Evolutionary conservation across 2,113 vertebrate species (phyloP).

Genomic region (Myiopsitta monachus): DNA sequence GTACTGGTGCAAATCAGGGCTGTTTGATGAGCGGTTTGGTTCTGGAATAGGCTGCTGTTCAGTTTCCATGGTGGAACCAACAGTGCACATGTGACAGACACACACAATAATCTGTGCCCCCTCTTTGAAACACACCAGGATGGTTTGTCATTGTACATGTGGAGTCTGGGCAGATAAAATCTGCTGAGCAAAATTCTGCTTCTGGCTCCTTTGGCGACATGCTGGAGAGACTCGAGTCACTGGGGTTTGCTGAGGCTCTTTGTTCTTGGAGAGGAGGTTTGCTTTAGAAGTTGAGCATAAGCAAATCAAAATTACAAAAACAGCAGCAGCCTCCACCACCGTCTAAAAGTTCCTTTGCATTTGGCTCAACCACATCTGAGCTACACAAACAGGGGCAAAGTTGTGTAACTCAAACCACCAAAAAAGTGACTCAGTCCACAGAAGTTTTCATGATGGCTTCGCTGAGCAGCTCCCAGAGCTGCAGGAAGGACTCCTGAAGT

Average conservation of each 20-base stretch:
- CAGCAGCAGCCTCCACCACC: neutral
- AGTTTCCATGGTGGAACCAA: neutral
- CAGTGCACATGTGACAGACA: neutral
- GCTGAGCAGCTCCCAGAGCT: neutral
- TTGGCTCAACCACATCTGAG: neutral
- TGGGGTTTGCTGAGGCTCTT: neutral
- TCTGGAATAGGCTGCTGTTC: neutral
- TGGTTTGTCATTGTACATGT: neutral
- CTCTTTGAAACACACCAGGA: neutral
- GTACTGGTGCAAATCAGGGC: neutral
- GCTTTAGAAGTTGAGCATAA: neutral
- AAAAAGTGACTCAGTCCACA: neutral
- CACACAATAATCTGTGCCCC: neutral
- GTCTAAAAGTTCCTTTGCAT: neutral
- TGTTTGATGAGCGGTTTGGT: neutral
- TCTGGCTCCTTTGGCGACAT: neutral
- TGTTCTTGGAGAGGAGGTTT: neutral
- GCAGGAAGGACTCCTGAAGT: neutral
- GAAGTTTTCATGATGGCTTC: neutral
- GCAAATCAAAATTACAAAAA: constrained; percentile 11
- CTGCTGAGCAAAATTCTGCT: neutral
- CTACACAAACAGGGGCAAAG: neutral
- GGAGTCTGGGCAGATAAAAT: neutral
- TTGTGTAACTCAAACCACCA: neutral
- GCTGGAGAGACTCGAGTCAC: neutral